Conservation (phyloP, 1,140 invertebrate species). For the Leptestheria dahalacensis region DNA sequence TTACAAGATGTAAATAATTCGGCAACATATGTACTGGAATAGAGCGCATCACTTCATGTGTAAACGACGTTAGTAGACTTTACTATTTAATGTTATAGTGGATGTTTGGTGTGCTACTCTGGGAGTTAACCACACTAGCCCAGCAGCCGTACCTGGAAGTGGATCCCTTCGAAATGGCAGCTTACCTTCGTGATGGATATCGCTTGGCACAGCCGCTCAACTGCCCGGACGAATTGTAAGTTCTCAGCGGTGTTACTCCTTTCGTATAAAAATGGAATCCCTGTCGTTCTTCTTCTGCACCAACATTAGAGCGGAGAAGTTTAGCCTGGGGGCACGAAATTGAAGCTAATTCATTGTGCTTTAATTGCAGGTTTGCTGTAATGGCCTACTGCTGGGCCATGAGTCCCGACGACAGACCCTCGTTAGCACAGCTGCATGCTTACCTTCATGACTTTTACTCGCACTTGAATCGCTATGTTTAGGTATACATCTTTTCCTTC, state of each 20-base stretch:
- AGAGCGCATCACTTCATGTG: too few relatives aligned
- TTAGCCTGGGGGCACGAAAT: too few relatives aligned
- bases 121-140: constrained; percentile 83
- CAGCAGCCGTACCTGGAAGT: constrained; percentile 76
- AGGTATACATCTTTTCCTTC: not conserved
- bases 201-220: constrained; percentile 76
- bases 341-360: constrained; percentile 20
- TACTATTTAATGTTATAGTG: constrained; percentile 45
- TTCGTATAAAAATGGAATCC: too few relatives aligned
- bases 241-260: constrained; percentile 23
- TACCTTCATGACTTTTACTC: constrained; percentile 65
- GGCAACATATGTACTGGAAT: too few relatives aligned
- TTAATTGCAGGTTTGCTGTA: constrained; percentile 50
- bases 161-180: constrained; percentile 77
- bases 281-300: not conserved
- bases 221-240: constrained; percentile 89
- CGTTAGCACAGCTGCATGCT: constrained; percentile 66
- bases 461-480: constrained; percentile 11
- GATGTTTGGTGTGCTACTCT: constrained; percentile 83
- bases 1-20: too few relatives aligned
- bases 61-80: too few relatives aligned
- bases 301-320: not conserved
- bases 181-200: constrained; percentile 72
- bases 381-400: constrained; percentile 85
- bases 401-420: constrained; percentile 58